phyloP scores from a whole-genome alignment of 2,113 vertebrate genomes.

The Buteo buteo region DNA sequence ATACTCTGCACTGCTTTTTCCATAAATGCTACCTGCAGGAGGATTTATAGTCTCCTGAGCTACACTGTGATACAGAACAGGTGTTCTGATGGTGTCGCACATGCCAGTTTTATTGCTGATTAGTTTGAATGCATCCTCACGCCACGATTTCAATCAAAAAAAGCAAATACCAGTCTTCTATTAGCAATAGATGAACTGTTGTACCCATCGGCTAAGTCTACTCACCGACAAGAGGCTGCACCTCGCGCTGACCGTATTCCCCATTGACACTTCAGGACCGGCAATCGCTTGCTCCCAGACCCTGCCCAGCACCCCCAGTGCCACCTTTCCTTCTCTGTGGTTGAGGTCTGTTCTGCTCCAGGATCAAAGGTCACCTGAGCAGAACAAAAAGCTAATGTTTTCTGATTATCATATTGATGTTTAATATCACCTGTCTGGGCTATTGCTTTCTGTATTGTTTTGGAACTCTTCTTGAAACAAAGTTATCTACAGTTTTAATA shows the following conservation, averaged over 20 bases:
- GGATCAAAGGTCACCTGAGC: background rate
- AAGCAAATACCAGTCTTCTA: background rate
- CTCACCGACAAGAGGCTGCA: background rate
- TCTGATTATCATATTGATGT: background rate
- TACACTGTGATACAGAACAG: background rate
- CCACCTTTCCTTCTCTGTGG: background rate
- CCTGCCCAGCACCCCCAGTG: background rate
- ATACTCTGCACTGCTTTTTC: background rate
- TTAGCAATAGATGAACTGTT: background rate
- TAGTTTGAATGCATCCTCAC: background rate
- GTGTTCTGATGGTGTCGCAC: background rate
- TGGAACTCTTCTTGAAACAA: background rate
- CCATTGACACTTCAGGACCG: background rate
- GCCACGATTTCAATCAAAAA: background rate
- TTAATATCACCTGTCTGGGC: background rate
- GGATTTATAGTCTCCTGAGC: background rate
- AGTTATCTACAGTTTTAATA: background rate
- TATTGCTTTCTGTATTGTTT: background rate
- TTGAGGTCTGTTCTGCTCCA: background rate
- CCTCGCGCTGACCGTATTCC: background rate
- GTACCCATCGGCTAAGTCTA: no score
- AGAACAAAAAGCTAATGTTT: background rate
- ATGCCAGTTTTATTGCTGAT: background rate
- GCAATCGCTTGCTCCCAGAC: background rate
- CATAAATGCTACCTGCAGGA: background rate